Conservation (phyloP, 2,888 invertebrate species). For the Drosophila paranaensis region DNA sequence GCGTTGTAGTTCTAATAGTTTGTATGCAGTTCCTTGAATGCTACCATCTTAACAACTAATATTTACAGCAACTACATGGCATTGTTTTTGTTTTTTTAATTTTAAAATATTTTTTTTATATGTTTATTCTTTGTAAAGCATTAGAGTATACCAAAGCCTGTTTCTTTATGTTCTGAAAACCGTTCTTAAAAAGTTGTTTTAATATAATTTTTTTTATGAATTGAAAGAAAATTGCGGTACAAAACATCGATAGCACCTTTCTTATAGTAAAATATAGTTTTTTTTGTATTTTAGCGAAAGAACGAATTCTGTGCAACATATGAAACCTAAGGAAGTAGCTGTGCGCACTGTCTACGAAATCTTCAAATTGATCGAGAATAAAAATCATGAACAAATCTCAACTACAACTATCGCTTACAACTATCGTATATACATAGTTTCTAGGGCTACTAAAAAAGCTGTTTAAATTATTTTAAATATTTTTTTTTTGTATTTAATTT, state of each 20-base stretch:
- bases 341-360: slow-evolving; percentile 17
- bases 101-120: slow-evolving; percentile 4
- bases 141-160: slow-evolving; percentile 85
- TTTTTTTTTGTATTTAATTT: slow-evolving; percentile 8
- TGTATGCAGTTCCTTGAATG: slow-evolving; percentile 57
- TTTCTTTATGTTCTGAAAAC: slow-evolving; percentile 76
- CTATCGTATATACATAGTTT: slow-evolving; percentile 63
- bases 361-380: background rate
- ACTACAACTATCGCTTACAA: slow-evolving; percentile 25
- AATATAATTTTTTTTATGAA: slow-evolving; percentile 4
- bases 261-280: slow-evolving; percentile 24
- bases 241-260: slow-evolving; percentile 74
- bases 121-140: slow-evolving; percentile 82
- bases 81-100: slow-evolving; percentile 22
- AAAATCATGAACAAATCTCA: slow-evolving; percentile 11
- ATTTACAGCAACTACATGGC: slow-evolving; percentile 64
- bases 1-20: slow-evolving; percentile 65
- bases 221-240: slow-evolving; percentile 42
- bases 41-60: slow-evolving; percentile 55
- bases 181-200: slow-evolving; percentile 27
- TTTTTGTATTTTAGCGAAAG: slow-evolving; percentile 3
- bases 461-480: slow-evolving; percentile 1
- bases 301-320: slow-evolving; percentile 44
- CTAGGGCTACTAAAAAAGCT: slow-evolving; percentile 29
- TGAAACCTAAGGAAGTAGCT: slow-evolving; percentile 46